These are phyloP conservation scores for Teleogryllus occipitalis DNA, from an alignment of 1,140 invertebrate species.

Conservation along the genomic window DNA sequence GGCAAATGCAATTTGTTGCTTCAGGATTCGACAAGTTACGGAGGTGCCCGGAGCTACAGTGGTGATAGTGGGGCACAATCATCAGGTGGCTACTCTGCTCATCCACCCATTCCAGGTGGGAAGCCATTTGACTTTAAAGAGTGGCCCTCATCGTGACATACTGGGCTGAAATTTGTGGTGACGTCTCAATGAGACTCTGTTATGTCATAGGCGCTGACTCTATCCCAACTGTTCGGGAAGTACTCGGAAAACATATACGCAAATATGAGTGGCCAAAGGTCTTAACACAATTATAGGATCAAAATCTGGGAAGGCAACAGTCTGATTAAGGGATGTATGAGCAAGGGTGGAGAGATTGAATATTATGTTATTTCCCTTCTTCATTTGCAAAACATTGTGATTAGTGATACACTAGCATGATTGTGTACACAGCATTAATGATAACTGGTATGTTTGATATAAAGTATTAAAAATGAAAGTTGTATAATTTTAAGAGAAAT, in stretches of 20 bases:
- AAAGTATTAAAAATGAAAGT: background rate
- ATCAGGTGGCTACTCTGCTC: constrained; percentile 48
- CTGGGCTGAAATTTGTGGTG: constrained; percentile 21
- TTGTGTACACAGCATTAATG: constrained; percentile 1
- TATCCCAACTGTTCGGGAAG: background rate
- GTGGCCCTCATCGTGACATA: constrained; percentile 49
- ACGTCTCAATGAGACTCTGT: background rate
- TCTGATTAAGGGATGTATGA: background rate
- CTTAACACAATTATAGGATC: background rate
- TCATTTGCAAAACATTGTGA: constrained; percentile 1
- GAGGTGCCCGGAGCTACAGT: constrained; percentile 33
- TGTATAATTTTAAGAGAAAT: background rate
- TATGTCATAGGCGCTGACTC: constrained; percentile 16
- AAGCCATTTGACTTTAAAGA: constrained; percentile 51
- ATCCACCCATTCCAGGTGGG: constrained; percentile 44
- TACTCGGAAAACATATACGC: background rate
- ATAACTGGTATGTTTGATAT: background rate
- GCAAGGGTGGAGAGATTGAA: constrained; percentile 3
- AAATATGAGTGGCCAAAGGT: background rate
- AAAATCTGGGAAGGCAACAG: background rate
- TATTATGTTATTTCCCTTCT: background rate
- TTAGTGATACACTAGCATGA: background rate
- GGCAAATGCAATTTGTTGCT: constrained; percentile 8
- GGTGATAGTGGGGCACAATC: constrained; percentile 37
- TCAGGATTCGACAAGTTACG: constrained; percentile 37